Base-by-base conservation (phyloP, 2,113 vertebrate genomes). In the Triplophysa siluroides region DNA sequence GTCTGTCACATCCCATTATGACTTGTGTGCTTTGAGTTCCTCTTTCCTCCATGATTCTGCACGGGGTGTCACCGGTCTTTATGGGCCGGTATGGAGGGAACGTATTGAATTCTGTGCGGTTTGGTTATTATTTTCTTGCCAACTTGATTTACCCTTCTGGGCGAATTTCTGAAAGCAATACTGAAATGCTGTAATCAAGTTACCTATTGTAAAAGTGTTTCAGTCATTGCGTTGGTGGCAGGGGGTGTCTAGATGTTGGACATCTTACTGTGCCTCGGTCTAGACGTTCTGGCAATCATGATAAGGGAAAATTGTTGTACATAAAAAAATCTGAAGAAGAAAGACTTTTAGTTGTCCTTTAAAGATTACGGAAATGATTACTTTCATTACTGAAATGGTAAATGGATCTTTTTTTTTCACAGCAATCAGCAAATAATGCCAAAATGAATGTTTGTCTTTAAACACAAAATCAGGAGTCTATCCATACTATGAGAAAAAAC, bases 1-100 rank as follows among this genome's bases (percentile, higher is more conserved):
- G 85, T 91, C 86, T 89, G 89, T 89, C 90, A 91, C 86, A 88
- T 90, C 88, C 85, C 78, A 90, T 90, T 86, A 90, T 85, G 78
- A 84, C 83, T 83, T 41, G 58, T 83, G 78, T 78, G 78, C 76
- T 84, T 73, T 83, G 84, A 88, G 84, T 84, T 83, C 82, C 78
- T 83, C 78, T 81, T 76, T 84, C 87, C 81, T 69, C 85, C 83
- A 86, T 83, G 77, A 87, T 87, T 74, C 85, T 63, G 84, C 83
- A 86, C 77, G 87, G 81, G 87, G 67, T 80, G 63, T 80, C 76
- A 71, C 78, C 80, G 81, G 81, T 79, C 86, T 83, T 87, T 86
- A 85, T 79, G 70, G 80, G 68, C 71, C 81, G 79, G 75, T 84
- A 86, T 83, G 83, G 78, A 84, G 78, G 78, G 78, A 87, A 86